A percentile compares a stretch with the other conserved stretches of the same genome.
Evolutionary conservation across 2,113 vertebrate genomes (phyloP).

Genomic region (Haemorhous mexicanus): DNA sequence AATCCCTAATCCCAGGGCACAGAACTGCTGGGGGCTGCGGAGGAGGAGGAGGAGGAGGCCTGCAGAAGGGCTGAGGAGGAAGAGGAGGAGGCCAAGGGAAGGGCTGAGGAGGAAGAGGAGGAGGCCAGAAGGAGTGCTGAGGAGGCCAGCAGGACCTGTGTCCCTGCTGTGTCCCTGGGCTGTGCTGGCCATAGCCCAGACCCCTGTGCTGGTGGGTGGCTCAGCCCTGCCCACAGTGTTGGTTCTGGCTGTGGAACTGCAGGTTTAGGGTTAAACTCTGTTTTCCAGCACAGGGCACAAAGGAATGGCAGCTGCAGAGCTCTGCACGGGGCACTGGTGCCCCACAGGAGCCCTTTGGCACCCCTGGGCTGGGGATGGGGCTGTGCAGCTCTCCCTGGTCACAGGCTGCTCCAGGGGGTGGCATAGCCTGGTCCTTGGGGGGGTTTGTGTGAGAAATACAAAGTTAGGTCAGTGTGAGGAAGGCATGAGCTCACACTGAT

Average conservation of each 20-base stretch:
- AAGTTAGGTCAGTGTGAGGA: fast-evolving
- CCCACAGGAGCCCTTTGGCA: not conserved
- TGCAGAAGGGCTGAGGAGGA: not conserved
- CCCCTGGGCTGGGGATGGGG: fast-evolving
- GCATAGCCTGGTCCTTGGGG: fast-evolving
- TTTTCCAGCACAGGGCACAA: not conserved
- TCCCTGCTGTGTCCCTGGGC: not conserved
- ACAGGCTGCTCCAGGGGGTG: not conserved
- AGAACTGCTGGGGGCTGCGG: not conserved
- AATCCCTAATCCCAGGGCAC: not conserved
- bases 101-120: not conserved
- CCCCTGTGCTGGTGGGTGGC: not conserved
- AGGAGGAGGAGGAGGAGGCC: too few relatives aligned
- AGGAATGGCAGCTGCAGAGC: not conserved
- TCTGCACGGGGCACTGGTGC: fast-evolving
- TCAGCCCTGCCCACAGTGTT: not conserved
- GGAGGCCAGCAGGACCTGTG: not conserved
- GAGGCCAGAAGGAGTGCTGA: too few relatives aligned
- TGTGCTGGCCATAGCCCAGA: not conserved
- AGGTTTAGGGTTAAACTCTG: not conserved
- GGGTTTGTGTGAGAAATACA: fast-evolving
- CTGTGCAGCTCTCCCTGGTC: not conserved
- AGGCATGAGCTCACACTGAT: not conserved
- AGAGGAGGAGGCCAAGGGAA: too few relatives aligned
- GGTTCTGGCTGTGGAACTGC: not conserved